Base-by-base conservation (phyloP, 2,113 vertebrate genomes). In the Microtus pennsylvanicus region DNA sequence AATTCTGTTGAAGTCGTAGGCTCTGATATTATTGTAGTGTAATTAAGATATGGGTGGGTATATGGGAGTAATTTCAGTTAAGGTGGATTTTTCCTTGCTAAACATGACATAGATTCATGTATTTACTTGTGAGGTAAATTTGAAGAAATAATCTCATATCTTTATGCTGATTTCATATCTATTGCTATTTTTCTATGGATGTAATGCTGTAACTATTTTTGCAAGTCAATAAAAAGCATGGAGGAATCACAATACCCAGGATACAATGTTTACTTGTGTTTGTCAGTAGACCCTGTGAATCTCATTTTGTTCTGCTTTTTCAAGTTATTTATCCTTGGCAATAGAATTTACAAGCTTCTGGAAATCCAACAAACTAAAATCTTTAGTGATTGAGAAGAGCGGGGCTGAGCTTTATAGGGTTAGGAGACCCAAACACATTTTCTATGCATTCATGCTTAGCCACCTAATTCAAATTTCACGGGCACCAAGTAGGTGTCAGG, bases 291-390 rank as follows among this genome's bases (percentile, higher is more conserved):
- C 96, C 97, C 95, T 89, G 87, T 96, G 86, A 92, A 94, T 97
- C 58, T 97, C 63, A 97, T 98, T 97, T 97, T 91, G 58, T 90
- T 90, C 83, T 94, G 76, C 83, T 93, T 95, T 98, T 98, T 95
- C 96, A 93, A 98, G 63, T 91, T 90, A 94, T 97, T 98, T 19
- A 50, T 97, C 96, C 55, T 97, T 96, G 94, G 88, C 77, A 96
- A 91, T 77, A 77, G 87, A 97, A 96, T 97, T 98, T 89, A 91
- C 50, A 96, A 90, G 83, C 93, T 98, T 94, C 95, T 98, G 94
- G 83, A 98, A 98, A 97, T 96, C 77, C 80, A 94, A 94, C 97
- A 97, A 92, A 96, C 96, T 97, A 67, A 87, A 85, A 11, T 67
- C n/a, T 83, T 98, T 47, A 8, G 78, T 21, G 93, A 75, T 7